Evolutionary conservation across 2,113 vertebrate species (phyloP), one percentile per base, ranked within the genome.

Genomic region (Tonatia bakeri): DNA sequence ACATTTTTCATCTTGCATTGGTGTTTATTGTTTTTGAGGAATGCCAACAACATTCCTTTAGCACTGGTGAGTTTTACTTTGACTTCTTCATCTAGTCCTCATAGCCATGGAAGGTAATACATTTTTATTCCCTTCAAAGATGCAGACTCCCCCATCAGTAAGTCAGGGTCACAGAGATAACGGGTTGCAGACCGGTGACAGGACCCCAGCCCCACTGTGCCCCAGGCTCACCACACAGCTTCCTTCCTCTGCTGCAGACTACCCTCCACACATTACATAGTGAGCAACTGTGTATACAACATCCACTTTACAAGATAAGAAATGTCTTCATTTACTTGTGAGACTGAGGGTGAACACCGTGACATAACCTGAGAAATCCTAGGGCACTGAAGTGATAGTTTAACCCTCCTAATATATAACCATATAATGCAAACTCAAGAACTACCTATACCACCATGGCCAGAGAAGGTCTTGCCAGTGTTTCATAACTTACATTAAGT

Each of bases 211-310:
- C 47, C 40, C 26, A 6, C 16, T 14, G 12, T 26, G 5, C 8
- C 4, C 26, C 9, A 31, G 16, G 2, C 31, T 40, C 28, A 33
- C 31, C 4, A 33, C 4, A 20, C 1, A 24, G 15, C 1, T 0
- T 6, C 11, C 5, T 40, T 19, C 47, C 10, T 72, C 4, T 70
- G 4, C 0, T 0, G 1, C 38, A 87, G 26, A 43, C 31, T 0
- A 11, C 20, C 2, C 20, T 12, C 12, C 20, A 24, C 20, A 47
- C 7, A 15, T 2, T 7, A 47, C 0, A 3, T 7, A 13, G 9
- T 24, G 6, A 70, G 26, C 1, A 45, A 12, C 3, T 22, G 1
- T 38, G 45, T 16, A 80, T 1, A 38, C 12, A 28, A 7, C 43
- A 31, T 45, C 8, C 13, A 70, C 13, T 65, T 80, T 81, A 52